Evolutionary conservation across 37 sponge, comb jelly and placozoan genomes (phyloP), one percentile per base, ranked within the genome.

Genomic region (Mnemiopsis leidyi): DNA sequence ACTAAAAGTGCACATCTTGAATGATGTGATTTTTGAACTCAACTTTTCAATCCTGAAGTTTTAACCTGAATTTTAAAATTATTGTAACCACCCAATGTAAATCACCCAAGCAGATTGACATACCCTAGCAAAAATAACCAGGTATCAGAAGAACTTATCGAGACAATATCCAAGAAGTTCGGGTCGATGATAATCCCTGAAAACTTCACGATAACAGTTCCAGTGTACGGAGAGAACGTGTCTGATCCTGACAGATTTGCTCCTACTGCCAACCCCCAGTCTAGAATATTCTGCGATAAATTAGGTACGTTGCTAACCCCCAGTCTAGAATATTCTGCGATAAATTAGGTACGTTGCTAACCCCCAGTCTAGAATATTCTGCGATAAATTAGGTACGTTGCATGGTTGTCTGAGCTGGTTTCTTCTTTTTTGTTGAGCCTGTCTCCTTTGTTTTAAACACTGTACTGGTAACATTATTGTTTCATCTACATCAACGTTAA

Each of bases 111-210:
- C n/a, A n/a, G n/a, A n/a, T n/a, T n/a, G n/a, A n/a, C n/a, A n/a
- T n/a, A n/a, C n/a, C n/a, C n/a, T n/a, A n/a, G n/a, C n/a, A n/a
- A n/a, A n/a, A n/a, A 25, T 71, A 29, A 23, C 23, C 61, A 85
- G 90, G 35, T 85, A 20, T 40, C 90, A 85, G 48, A 85, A 26
- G 90, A 85, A 23, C 39, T 13, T 25, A 85, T 85, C 9, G 35
- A 23, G 0, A 61, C 40, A 40, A 5, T 28, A 20, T 23, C 24
- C 3, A 39, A 35, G 0, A 40, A 26, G 30, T 85, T 85, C 23
- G 90, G 90, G 23, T 40, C 90, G 0, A 35, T 85, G 23, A 38
- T 40, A 38, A 85, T 85, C 90, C 90, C 90, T 3, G 90, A 85
- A 29, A 85, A 85, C 35, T 85, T 85, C 61, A 39, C 90, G 3